phyloP scores from a whole-genome alignment of 2,797 vertebrate species.

The Zalophus californianus region DNA sequence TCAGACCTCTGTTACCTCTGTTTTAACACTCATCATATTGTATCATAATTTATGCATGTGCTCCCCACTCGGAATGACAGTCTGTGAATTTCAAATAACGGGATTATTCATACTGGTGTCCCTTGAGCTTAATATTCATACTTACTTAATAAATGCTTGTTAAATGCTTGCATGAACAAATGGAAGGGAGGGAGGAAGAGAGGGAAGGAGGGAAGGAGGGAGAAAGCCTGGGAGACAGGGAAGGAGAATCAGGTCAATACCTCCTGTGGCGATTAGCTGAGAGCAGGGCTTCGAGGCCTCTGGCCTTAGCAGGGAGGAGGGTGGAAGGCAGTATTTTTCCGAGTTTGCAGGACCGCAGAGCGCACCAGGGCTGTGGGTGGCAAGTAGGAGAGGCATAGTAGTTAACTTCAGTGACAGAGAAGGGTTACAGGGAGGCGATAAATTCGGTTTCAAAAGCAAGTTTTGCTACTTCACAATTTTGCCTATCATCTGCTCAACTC shows the following conservation, averaged over 20 bases:
- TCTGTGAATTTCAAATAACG: neutral
- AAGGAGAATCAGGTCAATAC: neutral
- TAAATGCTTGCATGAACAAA: neutral
- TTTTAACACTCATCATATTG: neutral
- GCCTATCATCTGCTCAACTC: neutral
- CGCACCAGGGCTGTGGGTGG: neutral
- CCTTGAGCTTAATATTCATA: conserved; percentile 8
- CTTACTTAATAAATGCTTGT: neutral
- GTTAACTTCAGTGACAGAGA: neutral
- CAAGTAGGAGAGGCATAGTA: neutral
- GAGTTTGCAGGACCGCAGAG: neutral
- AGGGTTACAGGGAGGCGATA: neutral
- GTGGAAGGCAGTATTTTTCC: neutral
- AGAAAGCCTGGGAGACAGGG: no score
- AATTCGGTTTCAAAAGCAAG: neutral
- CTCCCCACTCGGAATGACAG: neutral
- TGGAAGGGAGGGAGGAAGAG: neutral
- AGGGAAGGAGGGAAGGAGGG: no score
- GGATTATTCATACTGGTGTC: neutral
- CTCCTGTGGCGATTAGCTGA: neutral
- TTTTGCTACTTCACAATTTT: neutral
- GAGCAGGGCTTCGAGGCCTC: neutral
- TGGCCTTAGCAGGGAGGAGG: neutral
- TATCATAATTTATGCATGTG: neutral
- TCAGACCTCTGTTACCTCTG: neutral